Conservation (phyloP, 2,888 invertebrate species). For the Eugnorisma glareosa region DNA sequence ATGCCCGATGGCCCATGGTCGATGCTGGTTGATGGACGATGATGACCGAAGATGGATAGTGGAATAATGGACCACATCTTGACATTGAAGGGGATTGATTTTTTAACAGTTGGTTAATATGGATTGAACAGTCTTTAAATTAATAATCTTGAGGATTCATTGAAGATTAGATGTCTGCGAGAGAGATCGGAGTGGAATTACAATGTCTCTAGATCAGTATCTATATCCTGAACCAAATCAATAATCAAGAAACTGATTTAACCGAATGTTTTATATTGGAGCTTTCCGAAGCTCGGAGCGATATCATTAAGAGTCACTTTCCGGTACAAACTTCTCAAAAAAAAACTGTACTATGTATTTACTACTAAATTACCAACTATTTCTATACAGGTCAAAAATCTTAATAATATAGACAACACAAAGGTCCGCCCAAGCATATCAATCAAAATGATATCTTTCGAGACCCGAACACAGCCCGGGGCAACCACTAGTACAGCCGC, state of each 20-base stretch:
- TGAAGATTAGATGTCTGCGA: slow-evolving; percentile 5
- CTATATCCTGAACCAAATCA: neutral
- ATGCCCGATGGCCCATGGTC: slow-evolving; percentile 2
- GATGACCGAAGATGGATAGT: neutral
- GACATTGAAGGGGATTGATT: slow-evolving; percentile 37
- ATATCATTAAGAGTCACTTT: neutral
- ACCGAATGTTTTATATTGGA: neutral
- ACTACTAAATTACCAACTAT: neutral
- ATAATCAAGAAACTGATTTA: neutral
- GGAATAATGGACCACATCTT: slow-evolving; percentile 24
- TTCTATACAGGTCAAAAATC: slow-evolving; percentile 3
- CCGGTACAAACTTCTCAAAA: neutral
- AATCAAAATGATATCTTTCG: slow-evolving; percentile 23
- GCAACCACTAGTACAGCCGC: slow-evolving; percentile 28
- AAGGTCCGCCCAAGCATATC: slow-evolving; percentile 18
- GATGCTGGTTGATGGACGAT: slow-evolving; percentile 12
- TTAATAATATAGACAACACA: neutral
- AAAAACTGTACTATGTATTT: neutral
- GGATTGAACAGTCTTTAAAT: slow-evolving; percentile 16
- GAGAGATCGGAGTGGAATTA: slow-evolving; percentile 1
- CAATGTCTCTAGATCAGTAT: neutral
- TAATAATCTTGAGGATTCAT: neutral
- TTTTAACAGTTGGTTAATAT: slow-evolving; percentile 16
- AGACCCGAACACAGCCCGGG: too few relatives aligned
- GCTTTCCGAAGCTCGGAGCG: neutral